A percentile compares a stretch with the other conserved stretches of the same genome.
phyloP scores from a whole-genome alignment of 1,140 invertebrate genomes.

The Colletes latitarsis region DNA sequence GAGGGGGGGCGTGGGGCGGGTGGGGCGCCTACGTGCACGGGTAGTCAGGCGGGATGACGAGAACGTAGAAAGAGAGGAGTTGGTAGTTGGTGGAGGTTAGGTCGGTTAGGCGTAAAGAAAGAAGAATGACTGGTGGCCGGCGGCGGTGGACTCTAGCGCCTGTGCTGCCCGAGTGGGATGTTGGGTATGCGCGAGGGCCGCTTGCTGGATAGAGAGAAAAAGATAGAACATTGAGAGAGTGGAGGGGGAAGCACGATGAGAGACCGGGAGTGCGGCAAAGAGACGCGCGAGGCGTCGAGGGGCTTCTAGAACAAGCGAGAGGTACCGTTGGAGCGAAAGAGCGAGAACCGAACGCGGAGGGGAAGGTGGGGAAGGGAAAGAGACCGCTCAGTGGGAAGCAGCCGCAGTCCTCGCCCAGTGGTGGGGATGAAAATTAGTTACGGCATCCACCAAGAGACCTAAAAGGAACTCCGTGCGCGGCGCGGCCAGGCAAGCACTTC shows the following conservation, averaged over 20 bases:
- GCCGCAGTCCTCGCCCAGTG: constrained; percentile 59
- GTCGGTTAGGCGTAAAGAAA: constrained; percentile 65
- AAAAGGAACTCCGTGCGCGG: constrained; percentile 75
- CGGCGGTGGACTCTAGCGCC: constrained; percentile 60
- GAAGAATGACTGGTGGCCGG: constrained; percentile 68
- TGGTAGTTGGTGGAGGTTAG: constrained; percentile 48
- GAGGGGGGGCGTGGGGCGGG: constrained; percentile 2
- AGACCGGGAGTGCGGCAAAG: constrained; percentile 24
- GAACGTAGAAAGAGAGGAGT: constrained; percentile 46
- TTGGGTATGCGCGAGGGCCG: constrained; percentile 38
- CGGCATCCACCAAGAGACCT: constrained; percentile 79
- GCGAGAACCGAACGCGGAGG: constrained; percentile 28
- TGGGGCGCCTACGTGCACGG: constrained; percentile 42
- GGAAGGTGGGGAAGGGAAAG: constrained; percentile 55
- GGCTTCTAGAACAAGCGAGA: constrained; percentile 30
- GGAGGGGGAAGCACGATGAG: constrained; percentile 21
- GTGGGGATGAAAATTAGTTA: constrained; percentile 79
- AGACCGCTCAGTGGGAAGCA: constrained; percentile 71
- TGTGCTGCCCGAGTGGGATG: constrained; percentile 51
- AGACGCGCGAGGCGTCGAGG: constrained; percentile 29
- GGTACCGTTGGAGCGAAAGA: constrained; percentile 15
- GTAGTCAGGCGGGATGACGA: constrained; percentile 58
- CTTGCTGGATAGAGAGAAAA: constrained; percentile 33
- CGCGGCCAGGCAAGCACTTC: constrained; percentile 70
- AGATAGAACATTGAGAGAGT: constrained; percentile 21